These are phyloP conservation scores for Mormyrus iriodes DNA, from an alignment of 2,113 vertebrate species.

Conservation along the genomic window DNA sequence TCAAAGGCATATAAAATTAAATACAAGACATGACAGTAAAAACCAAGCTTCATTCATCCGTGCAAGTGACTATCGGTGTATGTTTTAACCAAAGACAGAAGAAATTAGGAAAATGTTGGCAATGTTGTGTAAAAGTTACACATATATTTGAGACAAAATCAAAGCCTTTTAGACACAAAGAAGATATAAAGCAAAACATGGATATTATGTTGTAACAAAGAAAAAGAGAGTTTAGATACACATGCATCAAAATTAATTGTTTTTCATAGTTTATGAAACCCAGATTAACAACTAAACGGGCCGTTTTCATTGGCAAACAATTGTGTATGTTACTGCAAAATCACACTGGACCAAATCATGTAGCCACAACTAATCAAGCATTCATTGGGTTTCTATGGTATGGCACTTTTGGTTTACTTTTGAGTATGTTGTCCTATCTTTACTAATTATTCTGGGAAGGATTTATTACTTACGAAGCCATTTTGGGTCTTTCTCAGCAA, in stretches of 20 bases:
- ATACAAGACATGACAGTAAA: constrained; percentile 9
- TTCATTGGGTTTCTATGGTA: not conserved
- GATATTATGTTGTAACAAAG: not conserved
- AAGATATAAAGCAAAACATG: not conserved
- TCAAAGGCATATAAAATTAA: constrained; percentile 37
- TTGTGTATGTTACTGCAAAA: not conserved
- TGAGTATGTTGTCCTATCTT: not conserved
- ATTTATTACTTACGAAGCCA: not conserved
- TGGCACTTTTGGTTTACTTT: not conserved
- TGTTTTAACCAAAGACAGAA: constrained; percentile 12
- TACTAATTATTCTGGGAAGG: not conserved
- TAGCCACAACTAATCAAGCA: not conserved
- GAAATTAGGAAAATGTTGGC: constrained; percentile 4
- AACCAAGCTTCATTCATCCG: constrained; percentile 19
- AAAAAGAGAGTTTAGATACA: not conserved
- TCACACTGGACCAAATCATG: not conserved
- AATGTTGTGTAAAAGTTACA: not conserved
- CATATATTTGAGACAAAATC: not conserved
- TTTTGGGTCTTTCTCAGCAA: not conserved
- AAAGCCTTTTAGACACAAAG: not conserved
- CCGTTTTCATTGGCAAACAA: not conserved
- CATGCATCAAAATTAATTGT: not conserved
- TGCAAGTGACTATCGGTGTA: constrained; percentile 31
- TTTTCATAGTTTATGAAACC: not conserved
- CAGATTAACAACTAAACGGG: not conserved